Evolutionary conservation across 2,797 vertebrate species (phyloP).

Genomic region (Sylvilagus floridanus): DNA sequence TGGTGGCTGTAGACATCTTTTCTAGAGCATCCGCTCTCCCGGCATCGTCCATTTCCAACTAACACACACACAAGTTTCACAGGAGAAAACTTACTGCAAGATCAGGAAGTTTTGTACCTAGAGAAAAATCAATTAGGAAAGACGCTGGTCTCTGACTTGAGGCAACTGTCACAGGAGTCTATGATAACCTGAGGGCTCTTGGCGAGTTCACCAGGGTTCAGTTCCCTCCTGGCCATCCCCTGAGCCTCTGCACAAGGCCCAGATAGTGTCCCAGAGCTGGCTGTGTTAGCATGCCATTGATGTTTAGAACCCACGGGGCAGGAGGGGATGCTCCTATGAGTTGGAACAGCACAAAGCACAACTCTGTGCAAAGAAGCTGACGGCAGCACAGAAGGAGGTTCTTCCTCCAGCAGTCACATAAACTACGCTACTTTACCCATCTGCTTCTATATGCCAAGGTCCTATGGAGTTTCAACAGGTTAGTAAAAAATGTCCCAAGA

Average conservation of each 20-base stretch:
- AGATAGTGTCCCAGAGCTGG: not conserved
- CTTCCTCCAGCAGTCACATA: not conserved
- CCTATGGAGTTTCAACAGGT: not conserved
- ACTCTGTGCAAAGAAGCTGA: not conserved
- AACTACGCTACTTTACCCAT: not conserved
- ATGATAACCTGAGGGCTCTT: constrained; percentile 45
- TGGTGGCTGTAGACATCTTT: not conserved
- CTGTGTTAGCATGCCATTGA: not conserved
- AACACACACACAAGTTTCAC: constrained; percentile 20
- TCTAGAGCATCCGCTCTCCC: constrained; percentile 55
- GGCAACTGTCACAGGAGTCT: constrained; percentile 67
- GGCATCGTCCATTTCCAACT: constrained; percentile 6
- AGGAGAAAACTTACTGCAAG: not conserved
- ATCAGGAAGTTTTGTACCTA: constrained; percentile 50
- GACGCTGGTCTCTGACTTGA: constrained; percentile 61
- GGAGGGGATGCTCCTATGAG: not conserved
- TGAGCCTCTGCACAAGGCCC: not conserved
- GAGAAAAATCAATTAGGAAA: constrained; percentile 66
- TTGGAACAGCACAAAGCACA: not conserved
- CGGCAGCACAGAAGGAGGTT: not conserved
- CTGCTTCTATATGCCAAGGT: not conserved
- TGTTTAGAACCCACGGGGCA: not conserved
- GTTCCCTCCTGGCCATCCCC: constrained; percentile 47
- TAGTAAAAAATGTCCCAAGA: not conserved
- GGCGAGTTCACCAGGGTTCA: constrained; percentile 62